Evolutionary conservation across 1,140 invertebrate species (phyloP), one percentile per base, ranked within the genome.

Genomic region (Hydropsyche tenuis): DNA sequence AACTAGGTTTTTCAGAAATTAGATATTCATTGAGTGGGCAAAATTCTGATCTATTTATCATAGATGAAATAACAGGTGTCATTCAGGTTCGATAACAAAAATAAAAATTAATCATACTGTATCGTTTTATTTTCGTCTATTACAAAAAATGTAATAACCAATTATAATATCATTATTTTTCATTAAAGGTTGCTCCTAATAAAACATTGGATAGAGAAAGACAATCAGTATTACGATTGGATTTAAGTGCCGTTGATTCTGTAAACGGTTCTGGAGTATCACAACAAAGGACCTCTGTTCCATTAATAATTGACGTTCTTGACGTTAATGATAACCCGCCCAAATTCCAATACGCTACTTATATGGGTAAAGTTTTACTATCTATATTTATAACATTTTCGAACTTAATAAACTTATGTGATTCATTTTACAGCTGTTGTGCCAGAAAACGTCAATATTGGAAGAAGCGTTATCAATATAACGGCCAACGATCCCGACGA

Each of bases 241-340:
- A 89, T 75, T 88, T 93, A 1, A 88, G 90, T 73, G 93, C 93
- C 0, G 87, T 88, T 9, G 94, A 95, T 78, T 91, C 89, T 7
- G 91, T 91, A 0, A 89, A 89, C 2, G 86, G 86, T 0, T 42
- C 69, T 18, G 68, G 60, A 20, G 87, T 88, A 0, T 89, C 92
- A 48, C 80, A 83, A 37, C 89, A 92, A 66, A 87, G 88, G 68
- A 87, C 88, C 20, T 84, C 87, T 20, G 89, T 87, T 1, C 82
- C 89, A 73, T 85, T 94, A 0, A 86, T 87, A 0, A 86, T 95
- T 3, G 90, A 93, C 76, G 87, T 96, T 2, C 80, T 92, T 0
- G 93, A 95, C 81, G 90, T 94, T 0, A 95, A 96, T 78, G 94
- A 96, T 75, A 95, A 94, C 80, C 86, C 91, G 16, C 92, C 92